Evolutionary conservation across 2,113 vertebrate genomes (phyloP).

Genomic region (Dipodomys spectabilis): DNA sequence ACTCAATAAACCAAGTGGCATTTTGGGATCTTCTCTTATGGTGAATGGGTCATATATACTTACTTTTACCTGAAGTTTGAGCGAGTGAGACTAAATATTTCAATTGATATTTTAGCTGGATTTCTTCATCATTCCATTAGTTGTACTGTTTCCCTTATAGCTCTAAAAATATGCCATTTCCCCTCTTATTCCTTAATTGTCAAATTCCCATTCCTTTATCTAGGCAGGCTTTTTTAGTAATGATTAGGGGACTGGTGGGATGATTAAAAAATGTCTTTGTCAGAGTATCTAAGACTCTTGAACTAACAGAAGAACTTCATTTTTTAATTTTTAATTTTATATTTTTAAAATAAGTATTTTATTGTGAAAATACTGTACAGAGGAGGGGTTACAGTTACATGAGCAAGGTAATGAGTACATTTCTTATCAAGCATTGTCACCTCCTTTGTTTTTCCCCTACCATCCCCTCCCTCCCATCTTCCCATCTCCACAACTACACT

Average conservation of each 20-base stretch:
- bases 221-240: background rate
- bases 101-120: background rate
- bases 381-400: too few species aligned
- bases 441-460: too few species aligned
- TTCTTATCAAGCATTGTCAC: too few species aligned
- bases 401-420: too few species aligned
- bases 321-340: constrained; percentile 28
- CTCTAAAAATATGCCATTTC: background rate
- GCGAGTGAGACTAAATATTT: background rate
- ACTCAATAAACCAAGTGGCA: background rate
- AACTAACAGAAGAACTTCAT: background rate
- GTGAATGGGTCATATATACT: background rate
- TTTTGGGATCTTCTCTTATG: background rate
- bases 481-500: too few species aligned
- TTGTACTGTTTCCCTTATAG: background rate
- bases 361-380: too few species aligned
- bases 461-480: too few species aligned
- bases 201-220: background rate
- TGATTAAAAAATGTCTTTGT: background rate
- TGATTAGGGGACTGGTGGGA: background rate
- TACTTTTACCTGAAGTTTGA: background rate
- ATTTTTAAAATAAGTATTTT: too few species aligned
- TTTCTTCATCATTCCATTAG: background rate
- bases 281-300: background rate
- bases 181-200: background rate